Evolutionary conservation across 1,140 invertebrate species (phyloP).

Genomic region (Drosophila mayri): DNA sequence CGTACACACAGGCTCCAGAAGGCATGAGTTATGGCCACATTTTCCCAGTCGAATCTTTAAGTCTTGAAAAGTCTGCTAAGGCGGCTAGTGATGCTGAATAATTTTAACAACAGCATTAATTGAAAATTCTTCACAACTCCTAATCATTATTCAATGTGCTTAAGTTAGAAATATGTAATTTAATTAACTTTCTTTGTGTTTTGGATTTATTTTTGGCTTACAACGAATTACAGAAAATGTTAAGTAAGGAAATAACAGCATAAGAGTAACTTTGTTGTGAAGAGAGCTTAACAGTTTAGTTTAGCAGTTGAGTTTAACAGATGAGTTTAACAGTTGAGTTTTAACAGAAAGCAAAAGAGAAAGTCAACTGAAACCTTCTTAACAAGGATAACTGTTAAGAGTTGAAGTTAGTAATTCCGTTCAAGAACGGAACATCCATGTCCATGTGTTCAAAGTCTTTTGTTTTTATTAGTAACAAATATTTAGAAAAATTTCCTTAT

Average conservation of each 20-base stretch:
- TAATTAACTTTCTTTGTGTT: constrained; percentile 2
- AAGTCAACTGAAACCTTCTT: not conserved
- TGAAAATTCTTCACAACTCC: constrained; percentile 30
- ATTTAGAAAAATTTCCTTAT: too few species aligned
- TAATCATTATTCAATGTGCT: constrained; percentile 3
- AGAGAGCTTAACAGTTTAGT: not conserved
- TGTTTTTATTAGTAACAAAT: not conserved
- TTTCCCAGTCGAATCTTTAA: constrained; percentile 16
- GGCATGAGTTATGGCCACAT: constrained; percentile 23
- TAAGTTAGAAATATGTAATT: not conserved
- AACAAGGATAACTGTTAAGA: not conserved
- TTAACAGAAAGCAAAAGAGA: too few species aligned
- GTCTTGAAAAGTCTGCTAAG: constrained; percentile 4
- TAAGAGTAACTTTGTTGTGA: constrained; percentile 1
- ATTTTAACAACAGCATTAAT: constrained; percentile 43
- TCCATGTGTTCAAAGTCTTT: too few species aligned
- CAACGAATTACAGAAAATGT: not conserved
- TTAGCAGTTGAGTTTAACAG: not conserved
- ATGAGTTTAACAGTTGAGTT: too few species aligned
- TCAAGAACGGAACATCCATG: too few species aligned
- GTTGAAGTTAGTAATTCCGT: too few species aligned
- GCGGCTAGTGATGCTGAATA: constrained; percentile 11
- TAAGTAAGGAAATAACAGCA: not conserved
- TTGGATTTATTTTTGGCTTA: not conserved
- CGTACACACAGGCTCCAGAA: not conserved